Evolutionary conservation across 2,797 vertebrate species (phyloP), one percentile per base, ranked within the genome.

Genomic region (Serranus cabrilla): DNA sequence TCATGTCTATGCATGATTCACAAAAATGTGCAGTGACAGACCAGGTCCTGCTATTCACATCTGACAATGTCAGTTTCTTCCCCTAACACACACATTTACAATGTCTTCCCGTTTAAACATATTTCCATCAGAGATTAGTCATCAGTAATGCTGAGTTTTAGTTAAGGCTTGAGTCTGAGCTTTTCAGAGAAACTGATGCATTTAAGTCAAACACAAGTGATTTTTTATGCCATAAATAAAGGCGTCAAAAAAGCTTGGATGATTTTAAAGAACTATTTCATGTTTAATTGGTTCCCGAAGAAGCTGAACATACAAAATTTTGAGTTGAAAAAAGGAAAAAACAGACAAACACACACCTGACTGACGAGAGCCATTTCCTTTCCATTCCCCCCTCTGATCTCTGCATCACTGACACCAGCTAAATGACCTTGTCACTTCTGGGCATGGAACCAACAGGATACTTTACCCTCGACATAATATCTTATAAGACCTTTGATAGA

Each of bases 401-500:
- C 10, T 21, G 23, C 17, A 34, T 25, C 13, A 58, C 39, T 7
- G 0, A 58, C n/a, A 62, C 54, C 14, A 52, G 34, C 13, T 56
- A 31, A 68, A 67, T 59, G 7, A 50, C 54, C 50, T 69, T 31
- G 20, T 39, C 25, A 46, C 40, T 69, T n/a, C 18, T n/a, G 47
- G 27, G 23, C 37, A 57, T 17, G 11, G 27, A 14, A 52, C 55
- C 60, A 78, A 68, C 56, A 72, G 31, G 18, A 50, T 34, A 0
- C 11, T 66, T 51, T 67, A 16, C 49, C 55, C 65, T 71, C 31
- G 39, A 52, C 2, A 27, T 59, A 43, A 63, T 51, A 23, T 21
- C 34, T 63, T 37, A 50, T n/a, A 25, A 62, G n/a, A 63, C 23
- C 18, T 14, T 27, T 49, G 31, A 81, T 52, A 45, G 21, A 61